These are phyloP conservation scores for Lycocerus yunnanus DNA, from an alignment of 2,888 invertebrate species.

Conservation along the genomic window DNA sequence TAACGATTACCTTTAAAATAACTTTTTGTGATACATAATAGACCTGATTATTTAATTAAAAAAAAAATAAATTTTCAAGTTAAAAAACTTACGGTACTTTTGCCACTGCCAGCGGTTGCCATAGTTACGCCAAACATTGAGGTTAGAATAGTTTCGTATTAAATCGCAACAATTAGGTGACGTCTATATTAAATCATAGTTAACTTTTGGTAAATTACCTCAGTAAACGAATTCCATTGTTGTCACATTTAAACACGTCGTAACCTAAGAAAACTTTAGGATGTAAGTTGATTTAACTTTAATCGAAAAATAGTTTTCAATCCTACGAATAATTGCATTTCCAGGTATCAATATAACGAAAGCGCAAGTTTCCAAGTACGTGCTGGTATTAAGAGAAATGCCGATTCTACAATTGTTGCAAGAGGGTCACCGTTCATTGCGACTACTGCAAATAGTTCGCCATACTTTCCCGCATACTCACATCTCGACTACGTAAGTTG, in stretches of 20 bases:
- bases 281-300: neutral
- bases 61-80: no score
- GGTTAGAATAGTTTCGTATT: neutral
- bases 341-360: neutral
- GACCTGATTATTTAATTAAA: no score
- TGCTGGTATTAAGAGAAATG: neutral
- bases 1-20: no score
- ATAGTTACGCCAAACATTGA: neutral
- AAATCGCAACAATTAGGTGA: neutral
- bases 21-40: no score
- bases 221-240: neutral
- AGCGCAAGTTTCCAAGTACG: neutral
- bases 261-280: neutral
- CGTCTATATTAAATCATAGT: neutral
- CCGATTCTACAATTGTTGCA: neutral
- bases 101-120: neutral
- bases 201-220: neutral
- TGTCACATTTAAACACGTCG: neutral
- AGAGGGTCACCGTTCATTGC: neutral
- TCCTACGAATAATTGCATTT: neutral
- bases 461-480: neutral
- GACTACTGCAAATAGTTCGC: neutral
- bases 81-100: neutral
- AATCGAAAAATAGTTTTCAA: neutral
- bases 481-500: neutral